Evolutionary conservation across 2,888 invertebrate species (phyloP), one percentile per base, ranked within the genome.

Genomic region (Agrotis segetum): DNA sequence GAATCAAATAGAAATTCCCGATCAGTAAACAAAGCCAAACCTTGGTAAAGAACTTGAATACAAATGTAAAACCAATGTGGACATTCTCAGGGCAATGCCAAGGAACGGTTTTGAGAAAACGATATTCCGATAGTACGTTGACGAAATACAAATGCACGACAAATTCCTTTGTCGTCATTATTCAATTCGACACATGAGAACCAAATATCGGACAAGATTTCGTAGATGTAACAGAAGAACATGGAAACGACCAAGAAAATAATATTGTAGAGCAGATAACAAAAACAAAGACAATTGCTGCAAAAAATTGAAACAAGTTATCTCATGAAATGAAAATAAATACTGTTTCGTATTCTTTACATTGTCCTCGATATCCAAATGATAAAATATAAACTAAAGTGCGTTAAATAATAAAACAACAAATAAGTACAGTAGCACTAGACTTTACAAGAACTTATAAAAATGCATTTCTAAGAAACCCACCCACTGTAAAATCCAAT

Each of bases 71-170:
- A 72, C 82, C 82, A 85, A 86, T 86, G 89, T 89, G 89, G 86
- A 63, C 79, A 91, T 95, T 94, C 95, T 93, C 94, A 92, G 91
- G 91, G 89, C 92, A 89, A 90, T 88, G 92, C 93, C 92, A 92
- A 92, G 90, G 91, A 94, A 95, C 94, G 92, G 94, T 95, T 95
- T 95, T 94, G 89, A 94, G 95, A 95, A 95, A 93, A 95, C 94
- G 92, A 93, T 95, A 95, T 95, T 93, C 94, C 91, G 87, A 93
- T 93, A 90, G 79, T 84, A 92, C 92, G 93, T 88, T 81, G 67
- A 85, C 88, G 79, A 91, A 93, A 93, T 96, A 92, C 91, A 89
- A 93, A 95, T 93, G 88, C 82, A 72, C 65, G 68, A 90, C 90
- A 88, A 94, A 95, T 95, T 93, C 95, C 93, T 89, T 87, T 88